Percentiles rank a stretch among this genome's conserved stretches.
These are phyloP conservation scores for Calameuta pallipes DNA, from an alignment of 2,888 invertebrate genomes.

Conservation along the genomic window DNA sequence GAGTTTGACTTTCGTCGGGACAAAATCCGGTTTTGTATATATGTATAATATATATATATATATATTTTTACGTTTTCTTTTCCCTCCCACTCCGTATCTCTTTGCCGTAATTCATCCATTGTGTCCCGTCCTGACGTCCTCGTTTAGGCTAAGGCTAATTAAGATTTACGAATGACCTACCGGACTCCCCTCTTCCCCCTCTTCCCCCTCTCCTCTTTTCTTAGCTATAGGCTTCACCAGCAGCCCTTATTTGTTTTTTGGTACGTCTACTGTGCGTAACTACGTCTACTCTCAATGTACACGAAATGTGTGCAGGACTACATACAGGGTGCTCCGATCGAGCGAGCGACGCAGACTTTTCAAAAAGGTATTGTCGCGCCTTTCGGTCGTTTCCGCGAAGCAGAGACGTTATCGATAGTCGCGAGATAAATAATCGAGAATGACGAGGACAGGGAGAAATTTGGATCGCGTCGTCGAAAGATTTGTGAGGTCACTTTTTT, in stretches of 20 bases:
- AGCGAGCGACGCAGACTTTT: neutral
- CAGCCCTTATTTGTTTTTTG: neutral
- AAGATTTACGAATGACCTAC: neutral
- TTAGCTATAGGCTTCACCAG: neutral
- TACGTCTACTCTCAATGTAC: neutral
- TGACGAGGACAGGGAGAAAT: neutral
- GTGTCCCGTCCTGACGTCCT: neutral
- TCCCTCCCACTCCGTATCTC: neutral
- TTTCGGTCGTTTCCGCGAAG: neutral
- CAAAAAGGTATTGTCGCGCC: neutral
- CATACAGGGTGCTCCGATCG: neutral
- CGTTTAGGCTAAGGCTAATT: neutral
- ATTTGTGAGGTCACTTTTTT: neutral
- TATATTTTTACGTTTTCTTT: neutral
- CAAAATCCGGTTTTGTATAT: neutral
- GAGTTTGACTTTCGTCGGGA: neutral
- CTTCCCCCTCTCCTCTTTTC: rapidly evolving
- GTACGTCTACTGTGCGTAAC: neutral
- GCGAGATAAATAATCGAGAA: neutral
- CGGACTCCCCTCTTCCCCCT: too few species aligned
- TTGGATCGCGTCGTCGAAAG: neutral
- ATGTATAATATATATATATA: too few species aligned
- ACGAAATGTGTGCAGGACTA: neutral
- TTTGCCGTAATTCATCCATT: neutral
- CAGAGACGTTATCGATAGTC: neutral